These are phyloP conservation scores for Rhingia rostrata DNA, from an alignment of 2,888 invertebrate genomes.

Conservation along the genomic window DNA sequence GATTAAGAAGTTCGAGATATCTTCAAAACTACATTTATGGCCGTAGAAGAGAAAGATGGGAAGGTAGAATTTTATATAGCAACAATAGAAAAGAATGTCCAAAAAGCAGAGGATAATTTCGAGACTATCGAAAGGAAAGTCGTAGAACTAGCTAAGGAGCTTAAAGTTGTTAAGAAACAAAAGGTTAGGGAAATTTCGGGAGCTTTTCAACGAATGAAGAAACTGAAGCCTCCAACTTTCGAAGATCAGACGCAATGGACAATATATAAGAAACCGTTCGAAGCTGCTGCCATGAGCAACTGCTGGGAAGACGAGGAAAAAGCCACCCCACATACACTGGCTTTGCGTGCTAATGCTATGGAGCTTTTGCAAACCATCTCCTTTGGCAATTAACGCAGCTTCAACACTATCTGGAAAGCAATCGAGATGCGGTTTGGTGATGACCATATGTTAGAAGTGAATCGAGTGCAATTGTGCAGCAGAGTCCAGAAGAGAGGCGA, in stretches of 20 bases:
- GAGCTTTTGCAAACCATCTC: constrained; percentile 82
- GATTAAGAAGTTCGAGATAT: too few species aligned
- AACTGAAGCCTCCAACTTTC: not conserved
- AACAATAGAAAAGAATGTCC: too few species aligned
- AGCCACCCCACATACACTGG: not conserved
- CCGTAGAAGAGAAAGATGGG: too few species aligned
- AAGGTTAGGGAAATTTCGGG: not conserved
- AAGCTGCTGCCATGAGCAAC: not conserved
- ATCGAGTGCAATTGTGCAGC: too few species aligned
- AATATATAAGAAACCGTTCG: not conserved
- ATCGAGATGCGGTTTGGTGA: too few species aligned
- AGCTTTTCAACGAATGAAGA: not conserved
- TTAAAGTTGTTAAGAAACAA: too few species aligned
- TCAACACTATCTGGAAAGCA: not conserved
- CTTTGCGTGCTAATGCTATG: not conserved
- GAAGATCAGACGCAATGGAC: not conserved
- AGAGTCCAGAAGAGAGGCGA: not conserved
- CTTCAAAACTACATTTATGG: too few species aligned
- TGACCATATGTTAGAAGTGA: too few species aligned
- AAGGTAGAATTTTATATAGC: too few species aligned
- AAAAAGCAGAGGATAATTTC: too few species aligned
- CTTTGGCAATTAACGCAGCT: not conserved
- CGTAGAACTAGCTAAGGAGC: too few species aligned
- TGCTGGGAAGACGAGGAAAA: not conserved
- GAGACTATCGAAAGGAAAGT: too few species aligned